Evolutionary conservation across 2,797 vertebrate species (phyloP).

Genomic region (Eurystomus glaucurus): DNA sequence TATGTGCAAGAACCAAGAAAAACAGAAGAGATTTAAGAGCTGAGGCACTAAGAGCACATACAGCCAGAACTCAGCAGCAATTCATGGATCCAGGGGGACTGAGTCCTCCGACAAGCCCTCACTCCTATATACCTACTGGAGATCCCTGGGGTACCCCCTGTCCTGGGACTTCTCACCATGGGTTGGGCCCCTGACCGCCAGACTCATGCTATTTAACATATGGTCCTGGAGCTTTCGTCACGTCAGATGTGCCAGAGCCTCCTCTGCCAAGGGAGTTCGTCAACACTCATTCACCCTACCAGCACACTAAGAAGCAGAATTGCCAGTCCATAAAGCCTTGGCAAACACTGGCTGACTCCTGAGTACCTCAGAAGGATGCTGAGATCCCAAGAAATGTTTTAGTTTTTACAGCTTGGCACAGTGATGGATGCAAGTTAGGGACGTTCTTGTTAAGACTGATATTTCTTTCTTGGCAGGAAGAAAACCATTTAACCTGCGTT

Average conservation of each 20-base stretch:
- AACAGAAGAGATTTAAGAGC: neutral
- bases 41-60: fast-evolving
- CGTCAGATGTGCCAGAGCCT: neutral
- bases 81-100: fast-evolving
- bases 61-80: neutral
- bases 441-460: neutral
- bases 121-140: neutral
- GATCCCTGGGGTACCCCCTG: neutral
- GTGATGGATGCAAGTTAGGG: neutral
- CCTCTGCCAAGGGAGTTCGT: neutral
- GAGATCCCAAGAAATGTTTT: neutral
- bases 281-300: neutral
- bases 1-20: neutral
- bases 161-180: neutral
- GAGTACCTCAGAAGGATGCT: neutral
- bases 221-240: fast-evolving
- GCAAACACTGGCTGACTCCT: neutral
- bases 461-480: neutral
- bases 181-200: neutral
- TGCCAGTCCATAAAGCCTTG: neutral
- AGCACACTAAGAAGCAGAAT: neutral
- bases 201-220: neutral
- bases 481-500: neutral
- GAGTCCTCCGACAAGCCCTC: fast-evolving
- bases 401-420: neutral